Conservation (phyloP, 2,113 vertebrate species). For the Oreotrochilus melanogaster region DNA sequence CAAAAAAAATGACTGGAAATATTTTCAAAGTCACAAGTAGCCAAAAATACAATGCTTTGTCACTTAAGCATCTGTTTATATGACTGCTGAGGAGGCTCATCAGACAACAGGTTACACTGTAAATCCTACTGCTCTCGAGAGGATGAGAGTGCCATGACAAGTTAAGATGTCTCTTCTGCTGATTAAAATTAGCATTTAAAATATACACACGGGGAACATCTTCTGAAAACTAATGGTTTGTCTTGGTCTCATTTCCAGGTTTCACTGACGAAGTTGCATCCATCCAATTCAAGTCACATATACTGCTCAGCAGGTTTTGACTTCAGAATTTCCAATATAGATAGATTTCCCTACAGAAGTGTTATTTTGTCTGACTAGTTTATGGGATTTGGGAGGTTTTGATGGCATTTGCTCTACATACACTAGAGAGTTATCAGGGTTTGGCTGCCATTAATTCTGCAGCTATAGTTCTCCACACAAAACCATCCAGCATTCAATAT, state of each 20-base stretch:
- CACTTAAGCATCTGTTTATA: background rate
- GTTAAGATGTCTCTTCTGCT: background rate
- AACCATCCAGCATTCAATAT: background rate
- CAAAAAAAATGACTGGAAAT: background rate
- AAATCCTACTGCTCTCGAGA: constrained; percentile 34
- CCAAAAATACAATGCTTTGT: constrained; percentile 6
- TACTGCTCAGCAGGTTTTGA: constrained; percentile 14
- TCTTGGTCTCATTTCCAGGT: background rate
- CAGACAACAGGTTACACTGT: background rate
- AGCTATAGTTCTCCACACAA: background rate
- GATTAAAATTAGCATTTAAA: constrained; percentile 59
- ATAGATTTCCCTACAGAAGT: background rate
- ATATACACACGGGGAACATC: background rate
- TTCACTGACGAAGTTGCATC: background rate
- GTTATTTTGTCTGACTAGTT: background rate
- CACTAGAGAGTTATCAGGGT: background rate
- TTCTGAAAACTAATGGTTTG: background rate
- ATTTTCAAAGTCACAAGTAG: background rate
- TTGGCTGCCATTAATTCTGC: background rate
- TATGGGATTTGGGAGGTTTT: background rate
- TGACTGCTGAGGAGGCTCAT: background rate
- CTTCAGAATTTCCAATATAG: background rate
- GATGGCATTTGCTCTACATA: background rate
- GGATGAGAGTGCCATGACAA: background rate
- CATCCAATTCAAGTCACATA: background rate